These are phyloP conservation scores for Canis aureus DNA, from an alignment of 2,113 vertebrate genomes.

Conservation along the genomic window DNA sequence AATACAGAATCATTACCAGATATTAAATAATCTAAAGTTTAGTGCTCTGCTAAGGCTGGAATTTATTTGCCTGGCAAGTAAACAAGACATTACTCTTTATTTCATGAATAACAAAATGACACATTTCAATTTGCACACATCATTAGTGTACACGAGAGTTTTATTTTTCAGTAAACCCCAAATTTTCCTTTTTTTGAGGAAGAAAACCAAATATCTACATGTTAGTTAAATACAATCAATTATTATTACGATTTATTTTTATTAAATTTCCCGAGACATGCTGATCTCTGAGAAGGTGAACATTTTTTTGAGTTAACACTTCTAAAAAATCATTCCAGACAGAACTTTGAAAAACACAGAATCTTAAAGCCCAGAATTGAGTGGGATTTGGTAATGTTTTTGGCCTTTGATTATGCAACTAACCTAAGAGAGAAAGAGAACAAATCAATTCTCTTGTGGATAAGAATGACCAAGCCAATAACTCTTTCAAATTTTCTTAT, in stretches of 20 bases:
- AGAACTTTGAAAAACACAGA: constrained; percentile 5
- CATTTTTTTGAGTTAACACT: neutral
- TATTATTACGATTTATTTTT: neutral
- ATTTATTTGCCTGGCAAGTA: neutral
- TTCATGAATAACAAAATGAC: neutral
- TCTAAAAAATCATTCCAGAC: neutral
- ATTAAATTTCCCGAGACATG: neutral
- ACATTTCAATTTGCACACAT: neutral
- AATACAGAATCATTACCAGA: neutral
- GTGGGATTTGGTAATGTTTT: neutral
- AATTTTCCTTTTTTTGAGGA: neutral
- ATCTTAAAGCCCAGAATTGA: neutral
- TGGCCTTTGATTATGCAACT: neutral
- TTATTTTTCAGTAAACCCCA: neutral
- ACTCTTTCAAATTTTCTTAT: neutral
- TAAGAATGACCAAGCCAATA: neutral
- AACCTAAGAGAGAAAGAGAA: neutral
- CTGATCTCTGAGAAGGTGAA: neutral
- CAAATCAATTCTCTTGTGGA: neutral
- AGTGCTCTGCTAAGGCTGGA: fast-evolving
- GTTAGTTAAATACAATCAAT: neutral
- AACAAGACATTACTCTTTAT: neutral
- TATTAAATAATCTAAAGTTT: neutral
- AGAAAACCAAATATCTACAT: neutral
- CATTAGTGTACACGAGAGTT: neutral